These are phyloP conservation scores for Adoxophyes honmai DNA, from an alignment of 1,140 invertebrate species.

Conservation along the genomic window DNA sequence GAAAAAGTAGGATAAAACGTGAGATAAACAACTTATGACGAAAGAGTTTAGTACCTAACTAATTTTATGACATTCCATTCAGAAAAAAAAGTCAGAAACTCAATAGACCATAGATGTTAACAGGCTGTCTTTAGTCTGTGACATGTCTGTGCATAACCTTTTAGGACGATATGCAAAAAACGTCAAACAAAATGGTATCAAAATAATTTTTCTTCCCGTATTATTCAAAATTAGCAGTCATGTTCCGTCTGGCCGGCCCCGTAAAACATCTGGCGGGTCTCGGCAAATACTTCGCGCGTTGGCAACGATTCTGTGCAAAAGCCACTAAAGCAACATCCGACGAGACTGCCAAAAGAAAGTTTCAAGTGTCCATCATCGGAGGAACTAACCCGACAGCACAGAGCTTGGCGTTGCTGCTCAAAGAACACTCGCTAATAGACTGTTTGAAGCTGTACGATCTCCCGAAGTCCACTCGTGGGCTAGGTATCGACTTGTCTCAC, in stretches of 20 bases:
- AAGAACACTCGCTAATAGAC: not conserved
- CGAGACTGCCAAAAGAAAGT: not conserved
- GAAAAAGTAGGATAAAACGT: too few relatives aligned
- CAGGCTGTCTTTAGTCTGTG: not conserved
- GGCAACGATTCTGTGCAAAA: not conserved
- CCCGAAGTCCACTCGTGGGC: not conserved
- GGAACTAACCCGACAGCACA: not conserved
- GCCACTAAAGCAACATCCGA: not conserved
- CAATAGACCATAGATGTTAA: too few relatives aligned
- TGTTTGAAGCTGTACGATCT: not conserved
- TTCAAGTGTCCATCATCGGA: constrained; percentile 1
- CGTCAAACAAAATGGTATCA: not conserved
- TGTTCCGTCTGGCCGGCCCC: constrained; percentile 9
- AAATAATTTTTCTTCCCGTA: not conserved
- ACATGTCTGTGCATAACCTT: not conserved
- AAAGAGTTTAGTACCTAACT: too few relatives aligned
- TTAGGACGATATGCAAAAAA: not conserved
- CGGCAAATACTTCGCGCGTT: not conserved
- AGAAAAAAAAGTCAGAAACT: too few relatives aligned
- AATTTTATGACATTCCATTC: too few relatives aligned
- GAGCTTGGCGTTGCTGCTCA: not conserved
- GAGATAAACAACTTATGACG: too few relatives aligned
- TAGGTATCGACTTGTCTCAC: not conserved
- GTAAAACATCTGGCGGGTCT: not conserved
- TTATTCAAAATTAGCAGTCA: not conserved